Conservation (phyloP, 2,797 vertebrate genomes). For the Triplophysa bombifrons region DNA sequence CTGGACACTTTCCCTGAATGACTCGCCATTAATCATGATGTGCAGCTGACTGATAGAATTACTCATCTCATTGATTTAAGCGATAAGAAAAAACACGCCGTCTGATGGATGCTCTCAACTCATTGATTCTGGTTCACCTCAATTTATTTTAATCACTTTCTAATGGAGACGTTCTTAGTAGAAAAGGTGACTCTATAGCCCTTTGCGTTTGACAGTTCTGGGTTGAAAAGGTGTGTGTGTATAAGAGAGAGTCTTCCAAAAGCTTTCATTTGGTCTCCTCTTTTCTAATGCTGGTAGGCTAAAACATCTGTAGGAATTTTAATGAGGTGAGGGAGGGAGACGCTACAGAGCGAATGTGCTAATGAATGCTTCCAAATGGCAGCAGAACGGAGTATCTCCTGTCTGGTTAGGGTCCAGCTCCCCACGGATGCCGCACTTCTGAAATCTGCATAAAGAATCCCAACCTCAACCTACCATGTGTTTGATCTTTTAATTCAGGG, state of each 20-base stretch:
- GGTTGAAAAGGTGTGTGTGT: slow-evolving; percentile 35
- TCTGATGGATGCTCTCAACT: slow-evolving; percentile 65
- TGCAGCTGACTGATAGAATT: slow-evolving; percentile 76
- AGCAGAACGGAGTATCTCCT: slow-evolving; percentile 4
- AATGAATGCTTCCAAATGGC: slow-evolving; percentile 40
- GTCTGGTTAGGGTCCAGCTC: slow-evolving; percentile 38
- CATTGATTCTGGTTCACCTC: slow-evolving; percentile 78
- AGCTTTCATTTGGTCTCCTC: slow-evolving; percentile 27
- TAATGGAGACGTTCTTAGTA: slow-evolving; percentile 68
- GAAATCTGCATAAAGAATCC: slow-evolving; percentile 6
- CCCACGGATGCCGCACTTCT: slow-evolving; percentile 31
- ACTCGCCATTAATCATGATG: slow-evolving; percentile 76
- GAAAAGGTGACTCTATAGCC: slow-evolving; percentile 54
- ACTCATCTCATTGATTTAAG: slow-evolving; percentile 81
- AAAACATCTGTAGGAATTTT: slow-evolving; percentile 44
- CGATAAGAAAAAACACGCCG: slow-evolving; percentile 62
- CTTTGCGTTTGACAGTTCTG: slow-evolving; percentile 47
- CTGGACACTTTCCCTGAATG: slow-evolving; percentile 70
- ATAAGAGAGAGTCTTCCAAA: slow-evolving; percentile 8
- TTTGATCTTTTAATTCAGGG: slow-evolving; percentile 68
- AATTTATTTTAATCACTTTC: slow-evolving; percentile 78
- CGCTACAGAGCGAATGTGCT: slow-evolving; percentile 14
- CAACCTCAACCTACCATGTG: neutral
- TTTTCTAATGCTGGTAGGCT: neutral
- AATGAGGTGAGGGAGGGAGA: slow-evolving; percentile 36